Percentiles rank a stretch among this genome's conserved stretches.
phyloP scores from a whole-genome alignment of 2,888 invertebrate genomes.

The Tenodera sinensis region DNA sequence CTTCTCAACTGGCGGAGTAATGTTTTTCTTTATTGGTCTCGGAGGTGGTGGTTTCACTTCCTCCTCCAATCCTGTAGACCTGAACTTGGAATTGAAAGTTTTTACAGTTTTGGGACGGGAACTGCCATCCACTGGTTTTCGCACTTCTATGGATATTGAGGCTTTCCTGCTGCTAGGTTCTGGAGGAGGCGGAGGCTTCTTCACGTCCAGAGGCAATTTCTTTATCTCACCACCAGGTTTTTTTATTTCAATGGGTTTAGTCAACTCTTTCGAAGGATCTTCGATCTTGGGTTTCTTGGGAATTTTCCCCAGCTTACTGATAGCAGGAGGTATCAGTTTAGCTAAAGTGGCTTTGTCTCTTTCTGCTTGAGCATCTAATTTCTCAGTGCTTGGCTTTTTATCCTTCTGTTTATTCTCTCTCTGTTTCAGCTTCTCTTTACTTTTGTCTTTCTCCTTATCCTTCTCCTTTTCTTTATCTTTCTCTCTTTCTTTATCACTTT shows the following conservation, averaged over 20 bases:
- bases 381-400: conserved; percentile 36
- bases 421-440: conserved; percentile 39
- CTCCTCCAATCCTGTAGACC: conserved; percentile 86
- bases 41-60: conserved; percentile 83
- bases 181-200: conserved; percentile 30
- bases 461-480: conserved; percentile 34
- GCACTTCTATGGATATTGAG: conserved; percentile 76
- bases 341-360: conserved; percentile 66
- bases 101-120: conserved; percentile 83
- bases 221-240: conserved; percentile 27
- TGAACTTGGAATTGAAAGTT: conserved; percentile 85
- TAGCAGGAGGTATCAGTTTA: conserved; percentile 61
- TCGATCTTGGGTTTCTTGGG: conserved; percentile 62
- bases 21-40: conserved; percentile 60
- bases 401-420: conserved; percentile 43
- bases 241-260: conserved; percentile 20
- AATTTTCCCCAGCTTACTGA: conserved; percentile 74
- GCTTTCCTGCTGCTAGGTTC: conserved; percentile 60
- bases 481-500: conserved; percentile 36
- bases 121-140: conserved; percentile 64
- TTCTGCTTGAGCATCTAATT: conserved; percentile 52
- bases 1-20: conserved; percentile 33
- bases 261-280: conserved; percentile 11
- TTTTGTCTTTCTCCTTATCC: conserved; percentile 34
- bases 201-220: conserved; percentile 22